A percentile compares a stretch with the other conserved stretches of the same genome.
phyloP scores from a whole-genome alignment of 2,888 invertebrate species.

The Thysanoteuthis rhombus region DNA sequence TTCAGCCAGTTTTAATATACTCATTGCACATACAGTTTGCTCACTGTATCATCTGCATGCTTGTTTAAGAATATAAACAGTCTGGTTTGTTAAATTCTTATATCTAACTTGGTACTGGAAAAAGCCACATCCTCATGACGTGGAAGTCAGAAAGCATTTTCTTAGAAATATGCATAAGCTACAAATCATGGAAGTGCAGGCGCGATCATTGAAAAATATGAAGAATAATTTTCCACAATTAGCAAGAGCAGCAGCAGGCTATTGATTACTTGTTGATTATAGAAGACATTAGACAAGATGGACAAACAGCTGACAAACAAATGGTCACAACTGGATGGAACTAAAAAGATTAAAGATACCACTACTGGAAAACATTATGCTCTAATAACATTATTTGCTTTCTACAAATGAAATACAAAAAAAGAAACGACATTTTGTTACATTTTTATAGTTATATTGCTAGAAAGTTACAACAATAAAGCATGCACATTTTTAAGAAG shows the following conservation, averaged over 20 bases:
- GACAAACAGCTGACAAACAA: slow-evolving; percentile 12
- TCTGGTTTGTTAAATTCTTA: background rate
- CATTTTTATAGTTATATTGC: background rate
- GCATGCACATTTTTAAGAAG: slow-evolving; percentile 24
- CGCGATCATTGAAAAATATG: background rate
- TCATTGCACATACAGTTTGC: background rate
- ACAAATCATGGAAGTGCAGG: background rate
- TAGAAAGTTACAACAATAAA: slow-evolving; percentile 24
- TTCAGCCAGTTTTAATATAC: too few species aligned
- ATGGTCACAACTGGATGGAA: background rate
- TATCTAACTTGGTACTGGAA: background rate
- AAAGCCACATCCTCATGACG: background rate
- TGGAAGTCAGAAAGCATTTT: background rate
- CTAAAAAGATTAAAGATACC: background rate
- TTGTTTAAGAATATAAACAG: background rate
- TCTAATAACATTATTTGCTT: background rate
- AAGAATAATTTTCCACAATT: background rate
- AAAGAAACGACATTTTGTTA: background rate
- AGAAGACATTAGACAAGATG: background rate
- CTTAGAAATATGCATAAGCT: background rate
- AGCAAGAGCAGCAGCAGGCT: background rate
- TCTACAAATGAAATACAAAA: background rate
- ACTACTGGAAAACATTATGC: background rate
- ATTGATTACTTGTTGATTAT: background rate
- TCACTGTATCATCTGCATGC: background rate